Base-by-base conservation (phyloP, 2,888 invertebrate species). In the Hypena proboscidalis region DNA sequence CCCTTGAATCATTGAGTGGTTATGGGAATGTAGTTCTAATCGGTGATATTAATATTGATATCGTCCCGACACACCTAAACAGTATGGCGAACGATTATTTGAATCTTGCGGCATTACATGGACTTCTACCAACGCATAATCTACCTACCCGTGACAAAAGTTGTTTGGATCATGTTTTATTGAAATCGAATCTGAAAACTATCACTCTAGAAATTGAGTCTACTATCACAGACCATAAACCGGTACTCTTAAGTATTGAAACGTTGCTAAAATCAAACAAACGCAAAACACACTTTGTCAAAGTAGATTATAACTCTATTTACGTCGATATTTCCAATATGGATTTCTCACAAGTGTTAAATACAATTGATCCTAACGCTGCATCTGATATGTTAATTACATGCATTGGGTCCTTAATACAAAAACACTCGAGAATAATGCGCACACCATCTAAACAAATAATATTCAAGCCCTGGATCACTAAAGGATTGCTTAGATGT, bases 1-100 rank as follows among this genome's bases (percentile, higher is more conserved):
- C 17, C 2, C 26, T 27, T 11, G 5, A 13, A 27, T 14, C 27
- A 2, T 4, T 27, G 6, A 10, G 10, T 6, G n/a, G 6, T 14
- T 35, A 17, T 35, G 8, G 9, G 17, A 35, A 35, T 10, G 17
- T 23, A 4, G 8, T 23, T 25, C 6, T 25, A 6, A 22, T 22
- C n/a, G 25, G 34, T 4, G 34, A 35, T 15, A 35, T 35, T 25
- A 35, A 35, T 25, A 35, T 35, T 17, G 25, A 35, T 25, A 35
- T 35, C 7, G 9, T 17, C 13, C 15, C 10, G 10, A 17, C 17
- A 13, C 13, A 22, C 2, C 15, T 22, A 2, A 25, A 33, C 6
- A 13, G 13, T 7, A n/a, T 10, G 14, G 22, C 17, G 2, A 17
- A 23, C n/a, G 34, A 35, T 7, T 35, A 35, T 22, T 22, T 33